phyloP scores from a whole-genome alignment of 2,113 vertebrate genomes.

The Phyllostomus hastatus region DNA sequence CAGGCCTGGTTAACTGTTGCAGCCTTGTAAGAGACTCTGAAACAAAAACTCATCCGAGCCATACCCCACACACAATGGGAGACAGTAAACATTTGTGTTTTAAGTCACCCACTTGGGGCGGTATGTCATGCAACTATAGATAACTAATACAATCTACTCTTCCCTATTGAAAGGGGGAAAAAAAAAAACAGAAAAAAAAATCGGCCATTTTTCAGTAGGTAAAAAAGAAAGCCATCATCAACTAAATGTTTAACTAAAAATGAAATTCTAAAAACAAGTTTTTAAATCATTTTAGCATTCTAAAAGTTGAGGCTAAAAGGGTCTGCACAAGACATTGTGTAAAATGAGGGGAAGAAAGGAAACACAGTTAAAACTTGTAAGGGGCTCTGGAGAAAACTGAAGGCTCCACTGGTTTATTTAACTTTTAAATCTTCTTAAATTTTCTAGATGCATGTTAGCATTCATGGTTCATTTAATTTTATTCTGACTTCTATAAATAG shows the following conservation, averaged over 20 bases:
- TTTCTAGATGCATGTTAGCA: conserved; percentile 51
- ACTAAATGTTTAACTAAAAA: neutral
- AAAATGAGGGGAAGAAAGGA: neutral
- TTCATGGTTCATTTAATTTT: conserved; percentile 70
- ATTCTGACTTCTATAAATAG: conserved; percentile 60
- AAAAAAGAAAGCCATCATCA: neutral
- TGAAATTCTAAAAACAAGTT: neutral
- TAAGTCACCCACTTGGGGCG: neutral
- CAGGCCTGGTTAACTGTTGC: neutral
- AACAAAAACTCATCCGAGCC: neutral
- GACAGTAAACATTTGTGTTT: neutral
- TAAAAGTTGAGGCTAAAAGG: neutral
- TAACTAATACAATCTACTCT: neutral
- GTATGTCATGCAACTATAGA: neutral
- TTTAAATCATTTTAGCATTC: neutral
- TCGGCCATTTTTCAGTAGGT: neutral
- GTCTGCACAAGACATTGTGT: neutral
- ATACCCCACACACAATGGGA: neutral
- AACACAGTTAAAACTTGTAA: conserved; percentile 25
- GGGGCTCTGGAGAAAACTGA: conserved; percentile 30
- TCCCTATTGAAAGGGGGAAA: neutral
- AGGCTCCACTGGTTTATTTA: conserved; percentile 40
- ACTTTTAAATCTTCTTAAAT: conserved; percentile 68
- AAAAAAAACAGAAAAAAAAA: too few relatives aligned
- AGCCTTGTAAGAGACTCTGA: neutral